These are phyloP conservation scores for Paralinhomoeus sp. DNA, from an alignment of 2,888 invertebrate species.

Conservation along the genomic window DNA sequence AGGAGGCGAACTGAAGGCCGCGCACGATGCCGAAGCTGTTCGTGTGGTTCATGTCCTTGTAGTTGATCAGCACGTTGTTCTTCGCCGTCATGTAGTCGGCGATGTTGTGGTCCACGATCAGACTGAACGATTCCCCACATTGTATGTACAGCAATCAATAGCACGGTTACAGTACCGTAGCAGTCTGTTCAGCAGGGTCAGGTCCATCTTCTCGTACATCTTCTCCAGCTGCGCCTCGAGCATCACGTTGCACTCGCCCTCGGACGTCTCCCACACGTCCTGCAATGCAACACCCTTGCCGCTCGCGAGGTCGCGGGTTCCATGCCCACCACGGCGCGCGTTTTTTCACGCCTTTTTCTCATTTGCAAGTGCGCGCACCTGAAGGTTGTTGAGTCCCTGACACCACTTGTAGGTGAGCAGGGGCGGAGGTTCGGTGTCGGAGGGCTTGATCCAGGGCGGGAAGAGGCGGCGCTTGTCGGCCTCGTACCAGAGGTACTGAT, in stretches of 20 bases:
- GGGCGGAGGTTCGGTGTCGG: constrained; percentile 79
- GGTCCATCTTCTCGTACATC: constrained; percentile 93
- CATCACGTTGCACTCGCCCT: constrained; percentile 94
- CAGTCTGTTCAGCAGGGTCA: constrained; percentile 82
- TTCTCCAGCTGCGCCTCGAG: constrained; percentile 92
- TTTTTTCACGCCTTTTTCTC: constrained; percentile 23
- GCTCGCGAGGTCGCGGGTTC: too few relatives aligned
- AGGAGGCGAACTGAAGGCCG: constrained; percentile 96
- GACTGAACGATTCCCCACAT: too few relatives aligned
- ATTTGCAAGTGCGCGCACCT: too few relatives aligned
- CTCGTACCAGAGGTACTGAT: constrained; percentile 94
- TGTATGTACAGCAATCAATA: neutral
- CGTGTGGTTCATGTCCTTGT: constrained; percentile 99
- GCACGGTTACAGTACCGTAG: constrained; percentile 36
- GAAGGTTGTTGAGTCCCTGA: constrained; percentile 1
- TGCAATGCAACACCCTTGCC: too few relatives aligned
- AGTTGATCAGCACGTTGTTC: constrained; percentile 99
- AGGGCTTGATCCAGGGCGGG: constrained; percentile 97
- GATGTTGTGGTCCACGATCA: constrained; percentile 98
- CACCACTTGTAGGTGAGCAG: constrained; percentile 66
- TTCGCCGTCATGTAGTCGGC: constrained; percentile 99
- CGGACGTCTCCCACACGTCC: constrained; percentile 95
- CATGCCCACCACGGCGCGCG: constrained; percentile 8
- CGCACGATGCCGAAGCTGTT: constrained; percentile 96
- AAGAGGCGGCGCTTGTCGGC: constrained; percentile 87